phyloP scores from a whole-genome alignment of 2,888 invertebrate genomes.

The Tinea pellionella region DNA sequence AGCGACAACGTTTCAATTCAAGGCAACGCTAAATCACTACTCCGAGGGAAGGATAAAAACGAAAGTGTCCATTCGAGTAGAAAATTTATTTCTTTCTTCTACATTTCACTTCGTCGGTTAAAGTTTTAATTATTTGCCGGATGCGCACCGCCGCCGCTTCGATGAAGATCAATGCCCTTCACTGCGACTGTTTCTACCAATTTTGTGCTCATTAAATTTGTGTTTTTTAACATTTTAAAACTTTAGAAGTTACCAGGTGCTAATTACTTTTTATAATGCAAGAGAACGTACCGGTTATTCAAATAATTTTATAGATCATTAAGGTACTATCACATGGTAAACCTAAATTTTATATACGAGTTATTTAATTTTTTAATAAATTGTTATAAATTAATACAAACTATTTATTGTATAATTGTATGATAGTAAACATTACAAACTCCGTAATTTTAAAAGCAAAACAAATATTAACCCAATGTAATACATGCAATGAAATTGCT shows the following conservation, averaged over 20 bases:
- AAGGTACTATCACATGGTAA: too few species aligned
- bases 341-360: too few species aligned
- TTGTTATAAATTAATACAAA: too few species aligned
- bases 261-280: neutral
- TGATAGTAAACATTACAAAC: neutral
- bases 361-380: too few species aligned
- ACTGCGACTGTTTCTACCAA: conserved; percentile 5
- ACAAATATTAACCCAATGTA: neutral
- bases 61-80: conserved; percentile 49
- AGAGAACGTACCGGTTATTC: neutral
- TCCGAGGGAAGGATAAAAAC: conserved; percentile 43
- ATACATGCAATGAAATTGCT: neutral
- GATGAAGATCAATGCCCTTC: conserved; percentile 41
- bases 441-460: neutral
- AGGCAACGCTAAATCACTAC: conserved; percentile 38
- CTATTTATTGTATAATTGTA: too few species aligned
- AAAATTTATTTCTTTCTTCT: conserved; percentile 57
- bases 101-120: conserved; percentile 52
- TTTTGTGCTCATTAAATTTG: conserved; percentile 8
- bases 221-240: neutral
- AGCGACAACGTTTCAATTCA: conserved; percentile 13
- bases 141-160: conserved; percentile 38
- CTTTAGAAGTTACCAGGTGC: neutral
- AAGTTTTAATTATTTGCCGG: conserved; percentile 63
- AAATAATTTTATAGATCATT: neutral